These are phyloP conservation scores for Darevskia nairensis DNA, from an alignment of 2,797 vertebrate species.

Conservation along the genomic window DNA sequence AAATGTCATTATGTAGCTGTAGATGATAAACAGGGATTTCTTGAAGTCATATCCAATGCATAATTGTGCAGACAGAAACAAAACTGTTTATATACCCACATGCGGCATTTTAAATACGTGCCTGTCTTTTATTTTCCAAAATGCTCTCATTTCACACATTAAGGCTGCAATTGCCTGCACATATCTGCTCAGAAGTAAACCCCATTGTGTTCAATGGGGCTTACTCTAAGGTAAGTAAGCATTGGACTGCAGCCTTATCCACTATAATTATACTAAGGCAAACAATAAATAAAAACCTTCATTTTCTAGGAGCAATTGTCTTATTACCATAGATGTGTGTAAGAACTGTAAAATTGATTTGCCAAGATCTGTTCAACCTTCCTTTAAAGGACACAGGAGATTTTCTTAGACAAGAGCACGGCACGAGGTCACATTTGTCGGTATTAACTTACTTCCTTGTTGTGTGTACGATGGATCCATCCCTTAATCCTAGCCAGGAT, in stretches of 20 bases:
- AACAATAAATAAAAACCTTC: not conserved
- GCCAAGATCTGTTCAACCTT: not conserved
- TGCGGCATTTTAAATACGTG: accelerated
- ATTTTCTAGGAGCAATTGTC: not conserved
- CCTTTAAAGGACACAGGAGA: not conserved
- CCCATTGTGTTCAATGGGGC: not conserved
- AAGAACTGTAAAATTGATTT: not conserved
- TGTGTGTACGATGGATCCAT: not conserved
- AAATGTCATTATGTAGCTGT: constrained; percentile 35
- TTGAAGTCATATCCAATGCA: constrained; percentile 21
- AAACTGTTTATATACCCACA: constrained; percentile 5
- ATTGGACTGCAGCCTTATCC: not conserved
- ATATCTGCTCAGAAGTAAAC: not conserved
- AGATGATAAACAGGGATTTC: constrained; percentile 43
- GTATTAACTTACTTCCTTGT: constrained; percentile 1
- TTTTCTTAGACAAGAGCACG: not conserved
- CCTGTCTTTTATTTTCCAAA: constrained; percentile 12
- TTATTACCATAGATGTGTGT: not conserved
- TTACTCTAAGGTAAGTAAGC: not conserved
- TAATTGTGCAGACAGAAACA: not conserved
- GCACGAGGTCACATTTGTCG: not conserved
- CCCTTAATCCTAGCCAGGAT: not conserved
- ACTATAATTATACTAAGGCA: constrained; percentile 27
- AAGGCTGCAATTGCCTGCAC: not conserved
- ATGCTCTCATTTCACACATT: constrained; percentile 23